Base-by-base conservation (phyloP, 2,888 invertebrate genomes). In the Gryllus longicercus region DNA sequence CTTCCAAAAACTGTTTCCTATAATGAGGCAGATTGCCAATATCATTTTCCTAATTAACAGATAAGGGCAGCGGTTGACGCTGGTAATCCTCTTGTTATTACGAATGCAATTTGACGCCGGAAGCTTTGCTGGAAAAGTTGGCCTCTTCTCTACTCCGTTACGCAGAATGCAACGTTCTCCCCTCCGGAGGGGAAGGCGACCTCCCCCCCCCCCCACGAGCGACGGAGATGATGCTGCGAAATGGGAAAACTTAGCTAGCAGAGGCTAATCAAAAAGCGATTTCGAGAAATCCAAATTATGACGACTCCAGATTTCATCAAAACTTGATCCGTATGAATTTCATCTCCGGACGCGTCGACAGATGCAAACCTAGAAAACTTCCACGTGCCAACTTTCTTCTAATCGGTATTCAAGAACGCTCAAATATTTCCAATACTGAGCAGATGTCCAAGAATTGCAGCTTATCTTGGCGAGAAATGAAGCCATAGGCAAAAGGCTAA, bases 251-350 rank as follows among this genome's bases (percentile, higher is more conserved):
- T 63, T 63, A 14, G 63, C 63, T 16, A 63, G n/a, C 63, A n/a
- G 14, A 63, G 63, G 63, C 63, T 63, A 63, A 63, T 63, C 63
- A 63, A 63, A 63, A 63, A 14, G 63, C 63, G 63, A 63, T 63
- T 63, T 63, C 63, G 63, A 63, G 63, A 63, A 63, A 63, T 63
- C n/a, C 63, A 63, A 63, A 63, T 38, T 38, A 38, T n/a, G 63
- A 63, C 63, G 63, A 63, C 63, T 63, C 11, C 63, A 63, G 63
- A n/a, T 63, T 63, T n/a, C 63, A 18, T n/a, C 14, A n/a, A 14
- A n/a, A 63, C 16, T 63, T 63, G 14, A n/a, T 14, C 16, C 14
- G 63, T 63, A 63, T 63, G 63, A 63, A 63, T 63, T 63, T 63
- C 63, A 63, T 63, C 63, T 63, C 63, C 14, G 63, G 63, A 63